These are phyloP conservation scores for Theonella swinhoei DNA, from an alignment of 37 sponge, comb jelly and placozoan species.

Conservation along the genomic window DNA sequence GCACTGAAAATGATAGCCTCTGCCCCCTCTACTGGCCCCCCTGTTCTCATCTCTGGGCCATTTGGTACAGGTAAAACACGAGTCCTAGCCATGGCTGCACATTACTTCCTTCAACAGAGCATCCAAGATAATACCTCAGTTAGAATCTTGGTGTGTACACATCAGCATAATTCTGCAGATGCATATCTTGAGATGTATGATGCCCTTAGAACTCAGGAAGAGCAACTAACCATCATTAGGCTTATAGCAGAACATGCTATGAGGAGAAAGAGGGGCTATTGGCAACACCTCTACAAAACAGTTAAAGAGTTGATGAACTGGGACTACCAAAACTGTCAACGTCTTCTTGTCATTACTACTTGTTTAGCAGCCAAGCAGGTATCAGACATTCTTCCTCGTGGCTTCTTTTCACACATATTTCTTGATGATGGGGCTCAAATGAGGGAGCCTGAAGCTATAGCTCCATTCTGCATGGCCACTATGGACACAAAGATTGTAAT, in stretches of 20 bases:
- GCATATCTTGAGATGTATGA: slow-evolving; percentile 35
- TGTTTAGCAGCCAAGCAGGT: slow-evolving; percentile 14
- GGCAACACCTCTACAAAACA: neutral
- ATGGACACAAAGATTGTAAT: slow-evolving; percentile 55
- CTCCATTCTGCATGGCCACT: slow-evolving; percentile 46
- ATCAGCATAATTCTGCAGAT: slow-evolving; percentile 52
- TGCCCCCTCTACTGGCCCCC: slow-evolving; percentile 16
- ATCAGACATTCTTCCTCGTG: neutral
- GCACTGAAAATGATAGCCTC: slow-evolving; percentile 29
- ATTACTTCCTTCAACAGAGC: neutral
- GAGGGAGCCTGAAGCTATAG: slow-evolving; percentile 55
- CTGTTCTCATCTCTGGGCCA: slow-evolving; percentile 47
- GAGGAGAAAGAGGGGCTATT: neutral
- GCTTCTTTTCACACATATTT: slow-evolving; percentile 64
- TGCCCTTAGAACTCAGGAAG: neutral
- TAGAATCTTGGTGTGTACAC: slow-evolving; percentile 47
- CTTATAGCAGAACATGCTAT: neutral
- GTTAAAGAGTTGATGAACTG: neutral
- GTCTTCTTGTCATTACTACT: slow-evolving; percentile 41
- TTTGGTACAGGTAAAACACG: slow-evolving; percentile 71
- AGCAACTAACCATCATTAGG: neutral
- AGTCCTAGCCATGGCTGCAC: slow-evolving; percentile 47
- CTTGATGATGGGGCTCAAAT: slow-evolving; percentile 67
- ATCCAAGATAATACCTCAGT: neutral
- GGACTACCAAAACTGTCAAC: neutral